phyloP scores from a whole-genome alignment of 2,888 invertebrate genomes.

The Strigamia maritima region DNA sequence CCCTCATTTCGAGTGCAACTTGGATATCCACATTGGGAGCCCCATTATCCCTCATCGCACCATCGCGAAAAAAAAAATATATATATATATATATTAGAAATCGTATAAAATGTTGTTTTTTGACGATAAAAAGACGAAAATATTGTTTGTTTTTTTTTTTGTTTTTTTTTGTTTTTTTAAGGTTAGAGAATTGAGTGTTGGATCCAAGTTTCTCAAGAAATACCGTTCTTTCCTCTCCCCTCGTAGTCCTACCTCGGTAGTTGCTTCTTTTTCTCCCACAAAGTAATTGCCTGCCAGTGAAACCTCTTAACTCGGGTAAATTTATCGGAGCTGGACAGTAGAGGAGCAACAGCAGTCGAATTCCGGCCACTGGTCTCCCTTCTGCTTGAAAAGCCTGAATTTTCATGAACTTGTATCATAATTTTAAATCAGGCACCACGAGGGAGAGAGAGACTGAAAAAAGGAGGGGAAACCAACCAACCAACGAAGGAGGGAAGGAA shows the following conservation, averaged over 20 bases:
- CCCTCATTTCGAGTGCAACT: slow-evolving; percentile 30
- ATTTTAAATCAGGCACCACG: slow-evolving; percentile 37
- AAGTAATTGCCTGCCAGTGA: slow-evolving; percentile 40
- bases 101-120: too few relatives aligned
- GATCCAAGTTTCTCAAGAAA: too few relatives aligned
- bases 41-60: neutral
- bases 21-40: slow-evolving; percentile 21
- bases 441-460: slow-evolving; percentile 21
- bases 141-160: too few relatives aligned
- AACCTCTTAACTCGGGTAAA: slow-evolving; percentile 38
- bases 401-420: slow-evolving; percentile 40
- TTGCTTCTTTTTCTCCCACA: neutral
- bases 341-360: slow-evolving; percentile 34
- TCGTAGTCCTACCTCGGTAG: neutral
- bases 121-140: too few relatives aligned
- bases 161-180: too few relatives aligned
- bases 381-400: slow-evolving; percentile 33
- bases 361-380: slow-evolving; percentile 28
- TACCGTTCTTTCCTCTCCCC: neutral
- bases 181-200: too few relatives aligned
- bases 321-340: slow-evolving; percentile 30
- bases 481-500: neutral
- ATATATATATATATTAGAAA: neutral
- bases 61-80: neutral
- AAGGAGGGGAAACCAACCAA: neutral